These are phyloP conservation scores for Coronaproctus castanopsis DNA, from an alignment of 2,888 invertebrate species.

Conservation along the genomic window DNA sequence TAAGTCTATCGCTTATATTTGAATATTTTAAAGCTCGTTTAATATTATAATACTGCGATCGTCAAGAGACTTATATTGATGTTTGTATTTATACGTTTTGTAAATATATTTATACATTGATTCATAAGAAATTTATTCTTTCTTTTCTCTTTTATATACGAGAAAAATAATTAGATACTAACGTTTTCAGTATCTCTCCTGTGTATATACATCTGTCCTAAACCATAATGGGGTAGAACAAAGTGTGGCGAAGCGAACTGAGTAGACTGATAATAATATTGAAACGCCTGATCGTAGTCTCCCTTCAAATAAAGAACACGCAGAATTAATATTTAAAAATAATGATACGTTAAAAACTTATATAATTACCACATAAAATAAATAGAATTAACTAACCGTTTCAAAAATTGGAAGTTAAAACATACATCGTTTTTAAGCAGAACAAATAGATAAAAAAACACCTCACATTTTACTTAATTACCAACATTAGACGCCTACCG, in stretches of 20 bases:
- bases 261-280: slow-evolving; percentile 96
- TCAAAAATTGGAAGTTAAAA: neutral
- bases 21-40: no score
- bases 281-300: slow-evolving; percentile 94
- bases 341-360: no score
- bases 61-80: no score
- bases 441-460: neutral
- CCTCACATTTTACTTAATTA: no score
- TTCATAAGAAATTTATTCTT: no score
- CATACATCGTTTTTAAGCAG: neutral
- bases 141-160: no score
- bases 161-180: no score
- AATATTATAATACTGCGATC: no score
- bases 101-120: no score
- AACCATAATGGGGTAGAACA: slow-evolving; percentile 89
- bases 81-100: no score
- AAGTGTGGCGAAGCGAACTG: slow-evolving; percentile 90
- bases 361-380: neutral
- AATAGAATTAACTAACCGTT: neutral
- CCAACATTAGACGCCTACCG: no score
- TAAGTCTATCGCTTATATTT: no score
- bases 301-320: slow-evolving; percentile 28
- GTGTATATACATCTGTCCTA: slow-evolving; percentile 98
- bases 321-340: neutral
- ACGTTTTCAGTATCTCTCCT: slow-evolving; percentile 86